Evolutionary conservation across 2,888 invertebrate genomes (phyloP), one percentile per base, ranked within the genome.

Genomic region (Noctua janthina): DNA sequence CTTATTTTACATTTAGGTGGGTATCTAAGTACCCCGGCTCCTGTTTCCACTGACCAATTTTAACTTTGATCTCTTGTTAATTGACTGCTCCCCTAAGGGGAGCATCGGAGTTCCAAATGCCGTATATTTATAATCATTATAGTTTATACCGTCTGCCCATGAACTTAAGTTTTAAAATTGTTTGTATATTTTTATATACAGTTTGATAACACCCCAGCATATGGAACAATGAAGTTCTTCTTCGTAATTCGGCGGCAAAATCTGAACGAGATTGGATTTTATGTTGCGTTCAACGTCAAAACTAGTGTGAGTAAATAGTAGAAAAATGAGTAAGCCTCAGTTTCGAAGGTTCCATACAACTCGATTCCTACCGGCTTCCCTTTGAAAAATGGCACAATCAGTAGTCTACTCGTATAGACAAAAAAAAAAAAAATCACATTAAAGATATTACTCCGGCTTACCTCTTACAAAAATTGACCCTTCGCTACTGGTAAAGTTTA

Each of bases 31-130:
- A 39, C n/a, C 67, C 15, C 20, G 11, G 3, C 2, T 69, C 23
- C 11, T 35, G 46, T 66, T 84, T 79, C 15, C 51, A 51, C 35
- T 70, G 54, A 39, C 59, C 15, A 74, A 80, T 71, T 83, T 78
- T 39, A 85, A 80, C 70, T 84, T 82, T 74, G 84, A 79, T 84
- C 64, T 82, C 72, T 70, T 51, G 84, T 70, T 82, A 82, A 79
- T 66, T 82, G 69, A 69, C 78, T 83, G 17, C 29, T 70, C 46
- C 29, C 17, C 67, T 39, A 20, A 43, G 15, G 49, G 73, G 39
- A 43, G 35, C 59, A n/a, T 51, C 20, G n/a, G 11, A 67, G 6
- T 64, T 56, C 15, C 1, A 35, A 82, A 68, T 62, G 43, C n/a
- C 67, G 20, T 1, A 39, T 15, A 72, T 56, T 68, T 78, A 49